phyloP scores from a whole-genome alignment of 2,797 vertebrate species.

The Passerculus sandwichensis region DNA sequence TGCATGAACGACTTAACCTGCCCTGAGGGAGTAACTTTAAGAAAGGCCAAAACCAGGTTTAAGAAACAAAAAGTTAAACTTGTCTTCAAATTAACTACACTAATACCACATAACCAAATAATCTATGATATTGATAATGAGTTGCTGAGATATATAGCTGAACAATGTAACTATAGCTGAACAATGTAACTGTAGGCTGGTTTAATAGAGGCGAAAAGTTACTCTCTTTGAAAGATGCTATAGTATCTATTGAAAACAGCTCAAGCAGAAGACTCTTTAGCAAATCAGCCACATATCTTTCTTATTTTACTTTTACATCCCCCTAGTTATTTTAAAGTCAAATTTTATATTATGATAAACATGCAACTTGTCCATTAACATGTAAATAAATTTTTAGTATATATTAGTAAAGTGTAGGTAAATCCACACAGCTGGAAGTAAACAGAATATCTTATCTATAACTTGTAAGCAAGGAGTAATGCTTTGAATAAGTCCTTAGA shows the following conservation, averaged over 20 bases:
- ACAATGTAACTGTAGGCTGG: background rate
- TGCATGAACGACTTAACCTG: background rate
- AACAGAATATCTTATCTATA: background rate
- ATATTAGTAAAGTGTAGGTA: background rate
- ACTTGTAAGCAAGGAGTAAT: background rate
- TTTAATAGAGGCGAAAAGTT: background rate
- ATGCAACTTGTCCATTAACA: background rate
- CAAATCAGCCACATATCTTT: background rate
- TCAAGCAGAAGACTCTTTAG: background rate
- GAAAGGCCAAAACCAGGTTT: background rate
- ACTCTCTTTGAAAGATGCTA: background rate
- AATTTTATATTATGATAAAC: background rate
- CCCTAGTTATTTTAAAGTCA: background rate
- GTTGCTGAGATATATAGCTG: background rate
- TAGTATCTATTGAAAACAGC: background rate
- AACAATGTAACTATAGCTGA: background rate
- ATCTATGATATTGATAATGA: background rate
- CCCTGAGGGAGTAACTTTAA: background rate
- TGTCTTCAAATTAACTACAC: background rate
- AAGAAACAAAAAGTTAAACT: background rate
- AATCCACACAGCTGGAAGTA: background rate
- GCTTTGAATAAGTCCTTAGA: background rate
- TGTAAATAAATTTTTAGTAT: background rate
- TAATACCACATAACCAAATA: background rate
- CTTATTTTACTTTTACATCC: background rate